Percentiles rank a stretch among this genome's conserved stretches.
Evolutionary conservation across 1,140 invertebrate species (phyloP).

Genomic region (Apis cerana): DNA sequence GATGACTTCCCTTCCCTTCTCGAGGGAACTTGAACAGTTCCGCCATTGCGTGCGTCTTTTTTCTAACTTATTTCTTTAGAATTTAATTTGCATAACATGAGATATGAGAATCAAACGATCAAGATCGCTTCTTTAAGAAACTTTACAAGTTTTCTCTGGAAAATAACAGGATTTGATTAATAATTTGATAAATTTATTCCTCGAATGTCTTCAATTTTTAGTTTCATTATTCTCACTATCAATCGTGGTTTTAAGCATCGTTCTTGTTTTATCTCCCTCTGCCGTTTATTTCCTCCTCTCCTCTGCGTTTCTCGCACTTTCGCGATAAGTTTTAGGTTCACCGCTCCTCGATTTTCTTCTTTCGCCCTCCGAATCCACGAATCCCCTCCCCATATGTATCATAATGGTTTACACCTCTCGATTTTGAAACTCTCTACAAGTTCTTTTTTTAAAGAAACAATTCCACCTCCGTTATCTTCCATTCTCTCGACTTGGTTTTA

Average conservation of each 20-base stretch:
- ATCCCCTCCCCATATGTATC: not conserved
- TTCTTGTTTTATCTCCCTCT: slow-evolving; percentile 21
- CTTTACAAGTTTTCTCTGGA: not conserved
- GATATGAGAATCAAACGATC: not conserved
- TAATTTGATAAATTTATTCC: too few species aligned
- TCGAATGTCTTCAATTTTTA: too few species aligned
- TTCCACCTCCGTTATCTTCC: not conserved
- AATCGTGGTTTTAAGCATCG: too few species aligned
- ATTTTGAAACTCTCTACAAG: not conserved
- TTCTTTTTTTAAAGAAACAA: not conserved
- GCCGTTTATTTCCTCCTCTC: slow-evolving; percentile 33
- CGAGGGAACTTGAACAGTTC: too few species aligned
- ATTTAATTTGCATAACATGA: too few species aligned
- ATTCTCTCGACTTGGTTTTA: not conserved
- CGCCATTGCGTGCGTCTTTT: too few species aligned
- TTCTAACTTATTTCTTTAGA: too few species aligned
- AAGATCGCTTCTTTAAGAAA: not conserved
- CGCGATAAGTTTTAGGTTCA: slow-evolving; percentile 32
- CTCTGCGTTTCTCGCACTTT: not conserved
- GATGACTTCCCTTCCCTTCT: too few species aligned
- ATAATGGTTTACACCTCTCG: too few species aligned
- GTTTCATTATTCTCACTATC: too few species aligned
- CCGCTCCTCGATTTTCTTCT: not conserved
- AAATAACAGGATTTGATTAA: too few species aligned
- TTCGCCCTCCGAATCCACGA: not conserved